A percentile compares a stretch with the other conserved stretches of the same genome.
These are phyloP conservation scores for Mobula hypostoma DNA, from an alignment of 2,113 vertebrate species.

Conservation along the genomic window DNA sequence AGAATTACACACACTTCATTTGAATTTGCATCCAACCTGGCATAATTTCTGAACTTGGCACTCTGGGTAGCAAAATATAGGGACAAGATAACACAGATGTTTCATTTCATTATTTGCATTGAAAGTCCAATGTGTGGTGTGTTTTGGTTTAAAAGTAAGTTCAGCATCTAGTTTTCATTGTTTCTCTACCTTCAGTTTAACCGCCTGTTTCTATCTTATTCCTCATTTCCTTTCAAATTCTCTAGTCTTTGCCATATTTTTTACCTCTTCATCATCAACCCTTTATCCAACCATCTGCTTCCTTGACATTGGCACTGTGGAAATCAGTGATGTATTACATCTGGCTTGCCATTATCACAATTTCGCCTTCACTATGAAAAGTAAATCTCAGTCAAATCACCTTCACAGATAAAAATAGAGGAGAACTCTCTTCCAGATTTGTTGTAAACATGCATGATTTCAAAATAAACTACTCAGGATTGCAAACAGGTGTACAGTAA, in stretches of 20 bases:
- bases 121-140: background rate
- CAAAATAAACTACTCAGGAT: background rate
- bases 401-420: constrained; percentile 1
- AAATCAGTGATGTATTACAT: background rate
- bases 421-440: background rate
- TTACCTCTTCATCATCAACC: background rate
- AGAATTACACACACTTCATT: background rate
- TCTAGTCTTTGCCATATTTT: background rate
- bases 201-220: background rate
- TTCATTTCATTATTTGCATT: background rate
- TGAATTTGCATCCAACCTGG: background rate
- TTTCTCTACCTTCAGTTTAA: background rate
- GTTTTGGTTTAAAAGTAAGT: background rate
- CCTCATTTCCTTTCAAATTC: background rate
- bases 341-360: background rate
- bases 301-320: background rate
- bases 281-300: background rate
- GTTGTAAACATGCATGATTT: background rate
- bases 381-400: background rate
- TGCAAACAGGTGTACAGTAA: constrained; percentile 7
- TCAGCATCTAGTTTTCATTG: background rate
- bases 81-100: background rate
- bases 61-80: background rate
- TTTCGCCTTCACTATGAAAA: background rate
- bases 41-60: background rate